phyloP scores from a whole-genome alignment of 30 jellyfish, hydroid and myxozoan species.

The Cassiopea andromeda region DNA sequence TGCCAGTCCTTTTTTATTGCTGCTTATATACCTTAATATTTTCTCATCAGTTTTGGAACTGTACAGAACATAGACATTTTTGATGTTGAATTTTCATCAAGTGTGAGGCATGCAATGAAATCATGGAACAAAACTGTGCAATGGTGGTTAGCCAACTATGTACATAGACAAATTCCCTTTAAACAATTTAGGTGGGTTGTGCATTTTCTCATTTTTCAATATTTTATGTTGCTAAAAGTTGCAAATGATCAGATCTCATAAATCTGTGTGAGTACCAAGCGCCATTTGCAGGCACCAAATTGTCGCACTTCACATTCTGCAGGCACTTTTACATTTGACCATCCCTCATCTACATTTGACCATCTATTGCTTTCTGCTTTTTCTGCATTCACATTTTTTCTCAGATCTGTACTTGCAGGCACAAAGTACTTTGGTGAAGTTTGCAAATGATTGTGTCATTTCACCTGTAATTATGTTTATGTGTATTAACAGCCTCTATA shows the following conservation, averaged over 20 bases:
- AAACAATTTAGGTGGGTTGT: constrained; percentile 49
- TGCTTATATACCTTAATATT: neutral
- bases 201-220: neutral
- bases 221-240: neutral
- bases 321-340: no score
- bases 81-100: constrained; percentile 82
- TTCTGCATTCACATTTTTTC: no score
- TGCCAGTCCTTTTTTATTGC: neutral
- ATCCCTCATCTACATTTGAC: no score
- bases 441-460: no score
- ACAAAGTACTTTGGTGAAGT: no score
- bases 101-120: constrained; percentile 82
- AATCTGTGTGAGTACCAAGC: no score
- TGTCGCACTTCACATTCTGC: no score
- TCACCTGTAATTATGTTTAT: no score
- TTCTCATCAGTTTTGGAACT: constrained; percentile 78
- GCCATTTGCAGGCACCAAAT: no score
- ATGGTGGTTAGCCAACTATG: constrained; percentile 97
- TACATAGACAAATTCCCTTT: constrained; percentile 81
- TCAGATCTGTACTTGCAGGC: no score
- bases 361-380: no score
- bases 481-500: no score
- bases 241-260: neutral
- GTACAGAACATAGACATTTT: constrained; percentile 83
- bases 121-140: constrained; percentile 98